A percentile compares a stretch with the other conserved stretches of the same genome.
phyloP scores from a whole-genome alignment of 2,888 invertebrate species.

The Parasteatoda lunata region DNA sequence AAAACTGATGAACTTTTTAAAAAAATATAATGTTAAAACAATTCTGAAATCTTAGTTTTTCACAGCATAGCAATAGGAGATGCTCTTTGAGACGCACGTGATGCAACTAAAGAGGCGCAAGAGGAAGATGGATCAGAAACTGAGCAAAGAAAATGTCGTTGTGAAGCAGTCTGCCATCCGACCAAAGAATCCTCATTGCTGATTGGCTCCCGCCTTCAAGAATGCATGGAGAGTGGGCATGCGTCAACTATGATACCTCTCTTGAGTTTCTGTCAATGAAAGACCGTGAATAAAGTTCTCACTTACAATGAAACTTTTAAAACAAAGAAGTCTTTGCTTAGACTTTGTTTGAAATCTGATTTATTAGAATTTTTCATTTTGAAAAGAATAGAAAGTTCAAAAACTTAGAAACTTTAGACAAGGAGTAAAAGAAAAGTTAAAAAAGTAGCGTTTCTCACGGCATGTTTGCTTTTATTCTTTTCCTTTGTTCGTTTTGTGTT shows the following conservation, averaged over 20 bases:
- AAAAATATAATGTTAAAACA: neutral
- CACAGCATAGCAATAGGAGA: neutral
- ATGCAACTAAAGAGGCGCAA: neutral
- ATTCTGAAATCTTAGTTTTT: neutral
- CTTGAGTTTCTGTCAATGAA: constrained; percentile 36
- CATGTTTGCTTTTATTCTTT: too few relatives aligned
- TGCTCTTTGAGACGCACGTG: constrained; percentile 10
- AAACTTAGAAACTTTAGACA: too few relatives aligned
- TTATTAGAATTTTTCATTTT: too few relatives aligned
- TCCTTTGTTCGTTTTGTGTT: too few relatives aligned
- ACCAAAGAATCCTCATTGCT: neutral
- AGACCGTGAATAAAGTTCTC: neutral
- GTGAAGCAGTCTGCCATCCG: neutral
- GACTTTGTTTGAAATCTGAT: too few relatives aligned
- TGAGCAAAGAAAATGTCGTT: neutral
- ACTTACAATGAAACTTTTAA: too few relatives aligned
- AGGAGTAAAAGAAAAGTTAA: too few relatives aligned
- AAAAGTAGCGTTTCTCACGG: too few relatives aligned
- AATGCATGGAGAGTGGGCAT: constrained; percentile 29
- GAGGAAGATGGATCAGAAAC: neutral
- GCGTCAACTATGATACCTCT: constrained; percentile 23
- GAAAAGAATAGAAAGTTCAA: too few relatives aligned
- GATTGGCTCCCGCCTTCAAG: constrained; percentile 24
- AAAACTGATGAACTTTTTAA: neutral
- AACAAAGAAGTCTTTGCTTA: too few relatives aligned